Conservation (phyloP, 92 coral and sea anemone genomes). For the Actinostola sp. region DNA sequence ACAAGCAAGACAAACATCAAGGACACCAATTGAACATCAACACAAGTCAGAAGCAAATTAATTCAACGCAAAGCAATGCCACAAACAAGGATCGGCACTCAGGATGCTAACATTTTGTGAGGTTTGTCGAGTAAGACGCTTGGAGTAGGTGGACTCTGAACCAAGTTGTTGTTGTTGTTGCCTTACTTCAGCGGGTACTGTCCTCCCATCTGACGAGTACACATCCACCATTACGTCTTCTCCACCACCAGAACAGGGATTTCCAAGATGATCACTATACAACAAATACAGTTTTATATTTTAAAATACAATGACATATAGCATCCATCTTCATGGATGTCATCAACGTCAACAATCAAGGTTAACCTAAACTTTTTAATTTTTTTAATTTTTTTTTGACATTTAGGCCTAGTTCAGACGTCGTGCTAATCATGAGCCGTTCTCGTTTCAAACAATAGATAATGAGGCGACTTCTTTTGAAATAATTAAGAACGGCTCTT, state of each 20-base stretch:
- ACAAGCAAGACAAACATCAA: no score
- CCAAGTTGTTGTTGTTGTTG: conserved; percentile 38
- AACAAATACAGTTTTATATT: neutral
- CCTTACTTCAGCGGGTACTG: conserved; percentile 97
- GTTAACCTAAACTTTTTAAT: no score
- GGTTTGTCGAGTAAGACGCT: conserved; percentile 67
- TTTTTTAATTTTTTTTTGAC: no score
- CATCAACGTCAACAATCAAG: no score
- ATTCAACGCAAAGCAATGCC: neutral
- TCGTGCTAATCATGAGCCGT: no score
- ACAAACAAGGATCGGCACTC: conserved; percentile 1
- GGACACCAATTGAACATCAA: neutral
- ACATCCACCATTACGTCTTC: conserved; percentile 95
- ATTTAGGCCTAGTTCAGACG: no score
- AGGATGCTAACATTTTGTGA: conserved; percentile 82
- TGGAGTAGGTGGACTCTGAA: conserved; percentile 42
- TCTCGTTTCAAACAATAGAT: no score
- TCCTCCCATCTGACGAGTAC: conserved; percentile 92
- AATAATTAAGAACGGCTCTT: no score
- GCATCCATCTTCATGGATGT: no score
- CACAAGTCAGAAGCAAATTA: neutral
- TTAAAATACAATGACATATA: no score
- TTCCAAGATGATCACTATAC: conserved; percentile 86
- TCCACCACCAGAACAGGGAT: conserved; percentile 91
- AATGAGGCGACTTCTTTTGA: no score